Percentiles rank a stretch among this genome's conserved stretches.
Conservation (phyloP, 2,888 invertebrate genomes). For the Aleiodes testaceus region DNA sequence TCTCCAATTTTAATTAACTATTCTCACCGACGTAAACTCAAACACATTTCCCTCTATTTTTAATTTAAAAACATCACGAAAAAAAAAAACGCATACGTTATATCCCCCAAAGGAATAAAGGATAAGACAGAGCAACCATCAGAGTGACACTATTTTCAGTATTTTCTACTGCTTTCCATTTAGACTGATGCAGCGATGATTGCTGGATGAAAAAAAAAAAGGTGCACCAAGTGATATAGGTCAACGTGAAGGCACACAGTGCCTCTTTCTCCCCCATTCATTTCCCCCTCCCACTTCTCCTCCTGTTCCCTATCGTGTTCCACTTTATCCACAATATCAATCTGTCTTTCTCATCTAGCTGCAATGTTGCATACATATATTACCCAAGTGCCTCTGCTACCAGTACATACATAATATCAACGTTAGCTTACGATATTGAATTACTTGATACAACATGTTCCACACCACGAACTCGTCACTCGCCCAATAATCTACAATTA, state of each 20-base stretch:
- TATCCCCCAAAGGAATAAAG: not conserved
- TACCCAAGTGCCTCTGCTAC: conserved; percentile 5
- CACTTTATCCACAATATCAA: conserved; percentile 25
- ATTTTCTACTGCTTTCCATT: conserved; percentile 33
- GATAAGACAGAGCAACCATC: not conserved
- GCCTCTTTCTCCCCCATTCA: not conserved
- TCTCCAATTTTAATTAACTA: conserved; percentile 33
- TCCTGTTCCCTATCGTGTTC: not conserved
- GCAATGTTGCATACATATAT: conserved; percentile 29
- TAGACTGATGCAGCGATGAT: conserved; percentile 39
- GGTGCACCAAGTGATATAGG: conserved; percentile 41
- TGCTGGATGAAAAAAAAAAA: conserved; percentile 3
- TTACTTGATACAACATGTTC: conserved; percentile 45
- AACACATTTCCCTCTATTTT: not conserved
- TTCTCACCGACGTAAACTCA: not conserved
- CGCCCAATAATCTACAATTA: conserved; percentile 46
- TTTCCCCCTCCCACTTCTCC: not conserved
- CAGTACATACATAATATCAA: conserved; percentile 35
- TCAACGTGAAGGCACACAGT: conserved; percentile 31
- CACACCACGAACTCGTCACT: conserved; percentile 42
- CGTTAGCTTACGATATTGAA: conserved; percentile 41
- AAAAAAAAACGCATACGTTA: conserved; percentile 36
- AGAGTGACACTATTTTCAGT: conserved; percentile 7
- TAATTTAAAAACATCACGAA: conserved; percentile 35
- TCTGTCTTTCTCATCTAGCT: conserved; percentile 27